Percentiles rank a stretch among this genome's conserved stretches.
These are phyloP conservation scores for Hypomecis punctinalis DNA, from an alignment of 2,888 invertebrate species.

Conservation along the genomic window DNA sequence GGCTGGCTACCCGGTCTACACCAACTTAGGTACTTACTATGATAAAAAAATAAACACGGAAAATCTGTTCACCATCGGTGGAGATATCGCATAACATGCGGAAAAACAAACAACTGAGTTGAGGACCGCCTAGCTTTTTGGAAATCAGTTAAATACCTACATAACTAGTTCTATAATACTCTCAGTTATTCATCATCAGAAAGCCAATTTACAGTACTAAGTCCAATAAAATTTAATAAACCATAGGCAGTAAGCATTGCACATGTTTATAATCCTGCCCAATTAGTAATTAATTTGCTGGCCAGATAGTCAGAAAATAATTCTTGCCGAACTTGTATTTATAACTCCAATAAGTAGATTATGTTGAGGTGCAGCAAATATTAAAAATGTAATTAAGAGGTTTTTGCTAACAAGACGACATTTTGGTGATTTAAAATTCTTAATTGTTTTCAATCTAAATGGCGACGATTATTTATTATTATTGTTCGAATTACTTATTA, in stretches of 20 bases:
- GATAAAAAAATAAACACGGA: too few relatives aligned
- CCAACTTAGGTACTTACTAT: too few relatives aligned
- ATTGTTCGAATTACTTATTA: not conserved
- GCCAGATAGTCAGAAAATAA: conserved; percentile 11
- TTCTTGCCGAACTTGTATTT: conserved; percentile 3
- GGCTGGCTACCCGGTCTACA: too few relatives aligned
- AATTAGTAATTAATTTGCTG: conserved; percentile 17
- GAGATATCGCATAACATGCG: too few relatives aligned
- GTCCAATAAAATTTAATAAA: conserved; percentile 1
- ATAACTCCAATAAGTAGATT: conserved; percentile 17
- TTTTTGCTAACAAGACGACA: conserved; percentile 10
- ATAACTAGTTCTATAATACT: not conserved
- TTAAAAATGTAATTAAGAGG: conserved; percentile 12
- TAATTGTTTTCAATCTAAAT: conserved; percentile 2
- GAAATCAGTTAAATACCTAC: too few relatives aligned
- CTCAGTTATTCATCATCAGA: not conserved
- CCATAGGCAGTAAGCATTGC: conserved; percentile 8
- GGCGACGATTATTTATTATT: not conserved
- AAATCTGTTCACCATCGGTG: too few relatives aligned
- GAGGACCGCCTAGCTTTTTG: too few relatives aligned
- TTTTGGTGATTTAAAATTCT: conserved; percentile 1
- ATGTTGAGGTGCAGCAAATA: conserved; percentile 5
- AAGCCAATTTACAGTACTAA: not conserved
- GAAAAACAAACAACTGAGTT: too few relatives aligned
- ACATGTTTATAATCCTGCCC: conserved; percentile 12